phyloP scores from a whole-genome alignment of 2,113 vertebrate genomes.

The Vimba vimba region DNA sequence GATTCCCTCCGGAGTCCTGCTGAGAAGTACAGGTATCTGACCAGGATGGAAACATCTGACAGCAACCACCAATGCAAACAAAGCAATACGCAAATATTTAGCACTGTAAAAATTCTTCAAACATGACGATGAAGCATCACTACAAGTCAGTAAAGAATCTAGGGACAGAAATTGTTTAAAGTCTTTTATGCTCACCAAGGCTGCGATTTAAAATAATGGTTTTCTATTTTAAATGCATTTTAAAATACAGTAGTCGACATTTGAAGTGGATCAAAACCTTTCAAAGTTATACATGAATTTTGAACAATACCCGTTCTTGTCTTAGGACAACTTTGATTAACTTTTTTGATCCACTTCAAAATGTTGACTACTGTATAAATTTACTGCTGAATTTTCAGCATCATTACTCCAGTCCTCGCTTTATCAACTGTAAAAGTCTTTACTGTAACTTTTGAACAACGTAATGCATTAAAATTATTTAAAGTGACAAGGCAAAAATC shows the following conservation, averaged over 20 bases:
- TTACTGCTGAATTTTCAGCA: not conserved
- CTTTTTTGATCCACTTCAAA: too few relatives aligned
- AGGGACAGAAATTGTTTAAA: not conserved
- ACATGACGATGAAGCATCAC: not conserved
- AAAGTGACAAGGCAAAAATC: too few relatives aligned
- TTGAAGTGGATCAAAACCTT: too few relatives aligned
- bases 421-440: not conserved
- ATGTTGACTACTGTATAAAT: too few relatives aligned
- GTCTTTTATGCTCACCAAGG: not conserved
- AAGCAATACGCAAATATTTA: not conserved
- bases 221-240: too few relatives aligned
- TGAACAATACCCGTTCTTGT: too few relatives aligned
- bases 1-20: conserved; percentile 52
- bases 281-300: too few relatives aligned
- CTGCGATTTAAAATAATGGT: too few relatives aligned
- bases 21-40: conserved; percentile 21
- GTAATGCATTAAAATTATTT: too few relatives aligned
- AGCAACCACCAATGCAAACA: not conserved
- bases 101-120: not conserved
- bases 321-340: too few relatives aligned
- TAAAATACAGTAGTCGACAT: too few relatives aligned
- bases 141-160: not conserved
- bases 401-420: not conserved
- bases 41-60: not conserved
- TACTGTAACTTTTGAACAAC: too few relatives aligned